Evolutionary conservation across 2,888 invertebrate genomes (phyloP), one percentile per base, ranked within the genome.

Genomic region (Tenthredo distinguenda): DNA sequence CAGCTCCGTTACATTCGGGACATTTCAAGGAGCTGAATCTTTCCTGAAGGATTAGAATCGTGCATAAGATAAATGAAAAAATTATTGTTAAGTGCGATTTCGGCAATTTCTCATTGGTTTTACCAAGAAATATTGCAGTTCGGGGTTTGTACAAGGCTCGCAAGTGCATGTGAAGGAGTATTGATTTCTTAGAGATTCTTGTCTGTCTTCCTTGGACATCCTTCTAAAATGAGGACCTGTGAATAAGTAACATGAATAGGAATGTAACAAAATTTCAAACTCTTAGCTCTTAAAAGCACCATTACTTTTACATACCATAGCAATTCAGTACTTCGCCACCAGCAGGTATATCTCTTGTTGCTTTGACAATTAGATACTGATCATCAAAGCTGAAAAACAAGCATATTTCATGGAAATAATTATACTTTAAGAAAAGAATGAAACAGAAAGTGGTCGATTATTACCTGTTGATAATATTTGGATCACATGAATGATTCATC

Each of bases 401-500:
- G 34, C n/a, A 47, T 77, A 55, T 50, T 18, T 0, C 10, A 50
- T 40, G 15, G 18, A 2, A 50, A 18, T 34, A 55, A 26, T 18
- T 34, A 43, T 68, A 37, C 72, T 79, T 37, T 34, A 50, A 43
- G 81, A 37, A 15, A 76, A 7, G 55, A 7, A 76, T 5, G 47
- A 26, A 58, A 26, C 50, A 47, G 82, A 37, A 72, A 26, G 58
- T 82, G 15, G 37, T 26, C 15, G 7, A 85, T 81, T 91, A 91
- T 92, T 92, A 97, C 96, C 95, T 96, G 89, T 96, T 96, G 83
- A 96, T 96, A 86, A 98, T 96, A 90, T 97, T 97, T 7, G 98
- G 97, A 87, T 97, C 96, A 92, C 99, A 99, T 0, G 98, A 97
- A 94, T 99, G 99, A 93, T 99, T 99, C 96, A 98, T 97, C 94